Conservation (phyloP, 2,797 vertebrate species). For the Coendou prehensilis region DNA sequence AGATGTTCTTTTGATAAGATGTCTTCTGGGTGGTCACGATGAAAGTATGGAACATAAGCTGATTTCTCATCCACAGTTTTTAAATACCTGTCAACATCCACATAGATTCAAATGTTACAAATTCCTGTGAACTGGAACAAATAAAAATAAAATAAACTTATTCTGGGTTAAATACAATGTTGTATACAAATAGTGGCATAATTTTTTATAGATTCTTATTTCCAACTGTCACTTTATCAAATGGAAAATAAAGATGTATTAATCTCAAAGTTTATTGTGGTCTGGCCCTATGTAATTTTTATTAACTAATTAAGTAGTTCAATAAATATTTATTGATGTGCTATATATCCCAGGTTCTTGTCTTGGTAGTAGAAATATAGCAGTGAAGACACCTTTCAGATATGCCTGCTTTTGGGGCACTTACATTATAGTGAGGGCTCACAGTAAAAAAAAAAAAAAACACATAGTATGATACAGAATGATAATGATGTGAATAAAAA, state of each 20-base stretch:
- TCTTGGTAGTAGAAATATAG: neutral
- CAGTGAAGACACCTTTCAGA: neutral
- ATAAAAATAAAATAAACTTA: neutral
- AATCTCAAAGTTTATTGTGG: neutral
- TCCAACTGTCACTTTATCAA: neutral
- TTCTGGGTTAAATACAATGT: neutral
- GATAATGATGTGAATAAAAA: neutral
- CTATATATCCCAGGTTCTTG: neutral
- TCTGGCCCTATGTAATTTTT: neutral
- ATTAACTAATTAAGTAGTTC: neutral
- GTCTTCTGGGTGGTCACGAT: neutral
- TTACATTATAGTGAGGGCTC: neutral
- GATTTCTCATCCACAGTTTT: neutral
- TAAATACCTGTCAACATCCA: conserved; percentile 19
- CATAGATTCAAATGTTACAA: neutral
- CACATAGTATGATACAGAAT: neutral
- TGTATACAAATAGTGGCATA: neutral
- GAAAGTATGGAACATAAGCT: neutral
- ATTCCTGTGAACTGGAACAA: neutral
- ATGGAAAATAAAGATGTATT: neutral
- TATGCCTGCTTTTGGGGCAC: neutral
- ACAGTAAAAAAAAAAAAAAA: neutral
- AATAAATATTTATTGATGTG: neutral
- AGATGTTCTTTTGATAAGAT: neutral
- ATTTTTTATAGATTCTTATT: conserved; percentile 24